Percentiles rank a stretch among this genome's conserved stretches.
Conservation (phyloP, 2,888 invertebrate genomes). For the Ischnus inquisitorius region DNA sequence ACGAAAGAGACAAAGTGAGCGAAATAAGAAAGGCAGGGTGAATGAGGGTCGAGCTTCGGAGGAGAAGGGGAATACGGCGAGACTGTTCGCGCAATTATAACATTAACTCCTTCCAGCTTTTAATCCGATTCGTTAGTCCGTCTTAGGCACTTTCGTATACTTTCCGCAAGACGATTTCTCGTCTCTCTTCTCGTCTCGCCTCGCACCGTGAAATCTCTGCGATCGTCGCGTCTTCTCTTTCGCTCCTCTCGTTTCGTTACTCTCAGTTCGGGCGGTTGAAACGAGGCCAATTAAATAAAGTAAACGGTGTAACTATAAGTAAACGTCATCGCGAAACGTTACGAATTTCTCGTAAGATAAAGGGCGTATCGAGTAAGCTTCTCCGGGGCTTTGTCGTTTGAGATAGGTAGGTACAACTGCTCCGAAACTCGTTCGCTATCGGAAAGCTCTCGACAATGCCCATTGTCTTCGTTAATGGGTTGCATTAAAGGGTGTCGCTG, state of each 20-base stretch:
- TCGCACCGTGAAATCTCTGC: slow-evolving; percentile 30
- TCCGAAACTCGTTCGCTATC: slow-evolving; percentile 46
- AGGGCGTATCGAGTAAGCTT: slow-evolving; percentile 60
- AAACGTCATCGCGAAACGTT: slow-evolving; percentile 57
- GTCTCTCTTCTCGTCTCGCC: slow-evolving; percentile 16
- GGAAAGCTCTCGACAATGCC: slow-evolving; percentile 66
- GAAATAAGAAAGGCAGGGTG: slow-evolving; percentile 1
- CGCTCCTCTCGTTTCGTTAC: slow-evolving; percentile 22
- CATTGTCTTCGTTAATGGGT: slow-evolving; percentile 73
- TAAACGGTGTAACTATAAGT: slow-evolving; percentile 65
- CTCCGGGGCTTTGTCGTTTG: slow-evolving; percentile 13
- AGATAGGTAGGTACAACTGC: slow-evolving; percentile 30
- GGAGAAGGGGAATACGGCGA: slow-evolving; percentile 26
- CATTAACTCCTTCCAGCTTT: slow-evolving; percentile 72
- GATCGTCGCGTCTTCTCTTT: neutral
- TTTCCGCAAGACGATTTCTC: slow-evolving; percentile 48
- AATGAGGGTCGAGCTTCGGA: slow-evolving; percentile 33
- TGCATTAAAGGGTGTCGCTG: slow-evolving; percentile 67
- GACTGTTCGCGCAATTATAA: slow-evolving; percentile 69
- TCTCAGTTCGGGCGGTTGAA: slow-evolving; percentile 42
- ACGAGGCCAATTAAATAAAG: slow-evolving; percentile 73
- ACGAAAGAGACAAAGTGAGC: slow-evolving; percentile 17
- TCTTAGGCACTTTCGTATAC: slow-evolving; percentile 54
- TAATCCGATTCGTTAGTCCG: slow-evolving; percentile 73
- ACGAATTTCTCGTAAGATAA: slow-evolving; percentile 35